Conservation (phyloP, 2,797 vertebrate species). For the Odontamblyopus lacepedii region DNA sequence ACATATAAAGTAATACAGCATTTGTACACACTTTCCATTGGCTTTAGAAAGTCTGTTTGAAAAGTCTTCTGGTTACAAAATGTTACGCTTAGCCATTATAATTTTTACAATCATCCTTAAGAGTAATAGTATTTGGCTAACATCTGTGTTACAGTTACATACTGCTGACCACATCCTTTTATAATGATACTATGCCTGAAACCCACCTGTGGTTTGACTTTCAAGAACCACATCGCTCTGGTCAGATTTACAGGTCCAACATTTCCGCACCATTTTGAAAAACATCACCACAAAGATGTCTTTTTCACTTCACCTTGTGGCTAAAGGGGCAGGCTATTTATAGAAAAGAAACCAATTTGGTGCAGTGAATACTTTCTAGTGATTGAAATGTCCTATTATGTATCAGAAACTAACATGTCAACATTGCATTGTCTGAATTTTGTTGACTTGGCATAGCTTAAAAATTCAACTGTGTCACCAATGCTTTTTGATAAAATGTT, state of each 20-base stretch:
- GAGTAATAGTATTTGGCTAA: no score
- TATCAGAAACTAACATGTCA: neutral
- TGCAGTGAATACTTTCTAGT: neutral
- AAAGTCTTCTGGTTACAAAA: neutral
- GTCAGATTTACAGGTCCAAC: neutral
- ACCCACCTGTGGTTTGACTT: neutral
- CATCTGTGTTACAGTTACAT: no score
- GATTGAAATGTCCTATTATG: neutral
- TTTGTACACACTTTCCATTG: neutral
- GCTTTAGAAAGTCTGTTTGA: neutral
- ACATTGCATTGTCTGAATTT: no score
- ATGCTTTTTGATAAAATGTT: neutral
- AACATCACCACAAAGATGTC: neutral
- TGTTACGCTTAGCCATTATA: neutral
- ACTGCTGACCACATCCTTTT: no score
- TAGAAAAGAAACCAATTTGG: neutral
- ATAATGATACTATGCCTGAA: neutral
- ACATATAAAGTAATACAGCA: neutral
- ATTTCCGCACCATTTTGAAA: neutral
- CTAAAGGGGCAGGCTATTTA: neutral
- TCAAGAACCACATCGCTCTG: neutral
- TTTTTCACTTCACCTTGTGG: neutral
- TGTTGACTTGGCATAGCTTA: neutral
- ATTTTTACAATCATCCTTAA: no score
- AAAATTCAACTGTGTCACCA: neutral